Conservation (phyloP, 2,797 vertebrate genomes). For the Lindbergichthys nudifrons region DNA sequence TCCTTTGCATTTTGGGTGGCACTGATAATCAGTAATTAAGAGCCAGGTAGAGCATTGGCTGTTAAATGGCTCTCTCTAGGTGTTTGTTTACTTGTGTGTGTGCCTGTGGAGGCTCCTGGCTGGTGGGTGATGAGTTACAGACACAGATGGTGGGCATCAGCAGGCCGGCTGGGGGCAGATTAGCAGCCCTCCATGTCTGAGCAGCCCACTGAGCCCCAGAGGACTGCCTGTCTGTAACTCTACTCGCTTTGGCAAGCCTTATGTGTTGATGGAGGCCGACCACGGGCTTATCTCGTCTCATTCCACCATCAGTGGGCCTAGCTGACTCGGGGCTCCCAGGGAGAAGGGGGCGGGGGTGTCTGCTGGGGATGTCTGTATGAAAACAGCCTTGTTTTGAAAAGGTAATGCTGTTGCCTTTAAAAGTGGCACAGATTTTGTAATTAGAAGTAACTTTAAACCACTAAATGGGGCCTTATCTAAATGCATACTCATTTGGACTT, state of each 20-base stretch:
- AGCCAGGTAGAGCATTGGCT: slow-evolving; percentile 62
- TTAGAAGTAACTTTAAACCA: slow-evolving; percentile 59
- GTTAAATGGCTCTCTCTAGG: slow-evolving; percentile 55
- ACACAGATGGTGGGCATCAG: slow-evolving; percentile 86
- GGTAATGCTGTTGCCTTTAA: slow-evolving; percentile 59
- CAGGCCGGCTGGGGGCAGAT: slow-evolving; percentile 77
- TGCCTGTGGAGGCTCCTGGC: slow-evolving; percentile 72
- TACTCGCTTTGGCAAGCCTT: slow-evolving; percentile 78
- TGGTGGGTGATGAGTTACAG: slow-evolving; percentile 78
- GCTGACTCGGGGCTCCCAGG: slow-evolving; percentile 59
- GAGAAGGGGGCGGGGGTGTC: slow-evolving; percentile 47
- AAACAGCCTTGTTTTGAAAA: slow-evolving; percentile 70
- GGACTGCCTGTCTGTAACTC: slow-evolving; percentile 81
- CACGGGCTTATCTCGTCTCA: slow-evolving; percentile 82
- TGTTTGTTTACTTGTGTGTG: slow-evolving; percentile 76
- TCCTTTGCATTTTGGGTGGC: slow-evolving; percentile 41
- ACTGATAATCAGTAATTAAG: slow-evolving; percentile 66
- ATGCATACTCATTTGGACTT: slow-evolving; percentile 32
- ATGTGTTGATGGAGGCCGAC: slow-evolving; percentile 83
- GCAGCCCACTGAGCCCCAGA: slow-evolving; percentile 73
- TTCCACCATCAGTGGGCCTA: slow-evolving; percentile 67
- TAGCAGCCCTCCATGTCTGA: slow-evolving; percentile 76
- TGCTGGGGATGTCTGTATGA: slow-evolving; percentile 58
- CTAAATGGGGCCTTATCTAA: slow-evolving; percentile 48
- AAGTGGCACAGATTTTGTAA: slow-evolving; percentile 58